Evolutionary conservation across 1,140 invertebrate species (phyloP).

Genomic region (Laupala kohalensis): DNA sequence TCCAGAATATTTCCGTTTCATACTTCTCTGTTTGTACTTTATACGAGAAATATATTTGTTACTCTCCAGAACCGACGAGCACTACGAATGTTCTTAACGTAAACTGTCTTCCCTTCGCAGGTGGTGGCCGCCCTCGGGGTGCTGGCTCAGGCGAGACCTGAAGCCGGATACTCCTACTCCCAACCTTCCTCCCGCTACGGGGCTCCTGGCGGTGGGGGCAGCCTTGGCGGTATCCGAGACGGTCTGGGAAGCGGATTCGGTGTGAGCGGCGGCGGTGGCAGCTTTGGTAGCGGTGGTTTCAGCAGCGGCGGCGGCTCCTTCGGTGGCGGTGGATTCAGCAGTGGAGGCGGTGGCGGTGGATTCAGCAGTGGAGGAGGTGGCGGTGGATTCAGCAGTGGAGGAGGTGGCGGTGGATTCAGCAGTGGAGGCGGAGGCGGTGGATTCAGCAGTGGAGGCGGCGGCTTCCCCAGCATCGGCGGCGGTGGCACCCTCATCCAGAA

Average conservation of each 20-base stretch:
- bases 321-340: conserved; percentile 4
- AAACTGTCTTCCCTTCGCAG: conserved; percentile 26
- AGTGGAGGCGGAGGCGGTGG: conserved; percentile 23
- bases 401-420: conserved; percentile 24
- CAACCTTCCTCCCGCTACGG: conserved; percentile 11
- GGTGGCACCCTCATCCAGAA: conserved; percentile 32
- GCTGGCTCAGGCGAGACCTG: conserved; percentile 34
- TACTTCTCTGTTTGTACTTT: too few relatives aligned
- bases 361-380: conserved; percentile 22
- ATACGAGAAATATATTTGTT: too few relatives aligned
- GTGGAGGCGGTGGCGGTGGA: conserved; percentile 22
- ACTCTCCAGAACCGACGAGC: too few relatives aligned
- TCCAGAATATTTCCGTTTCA: too few relatives aligned
- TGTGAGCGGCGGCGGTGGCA: neutral
- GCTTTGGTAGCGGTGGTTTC: neutral
- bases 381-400: conserved; percentile 20
- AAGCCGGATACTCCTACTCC: conserved; percentile 37
- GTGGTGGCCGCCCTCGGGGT: conserved; percentile 35
- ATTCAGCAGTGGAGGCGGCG: conserved; percentile 20
- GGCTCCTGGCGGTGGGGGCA: conserved; percentile 16
- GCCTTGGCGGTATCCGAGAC: conserved; percentile 3
- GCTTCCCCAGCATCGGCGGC: conserved; percentile 16
- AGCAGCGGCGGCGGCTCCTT: neutral
- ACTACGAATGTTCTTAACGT: too few relatives aligned
- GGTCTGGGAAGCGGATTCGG: conserved; percentile 17